Evolutionary conservation across 2,888 invertebrate species (phyloP).

Genomic region (Tenthredo scrophulariae): DNA sequence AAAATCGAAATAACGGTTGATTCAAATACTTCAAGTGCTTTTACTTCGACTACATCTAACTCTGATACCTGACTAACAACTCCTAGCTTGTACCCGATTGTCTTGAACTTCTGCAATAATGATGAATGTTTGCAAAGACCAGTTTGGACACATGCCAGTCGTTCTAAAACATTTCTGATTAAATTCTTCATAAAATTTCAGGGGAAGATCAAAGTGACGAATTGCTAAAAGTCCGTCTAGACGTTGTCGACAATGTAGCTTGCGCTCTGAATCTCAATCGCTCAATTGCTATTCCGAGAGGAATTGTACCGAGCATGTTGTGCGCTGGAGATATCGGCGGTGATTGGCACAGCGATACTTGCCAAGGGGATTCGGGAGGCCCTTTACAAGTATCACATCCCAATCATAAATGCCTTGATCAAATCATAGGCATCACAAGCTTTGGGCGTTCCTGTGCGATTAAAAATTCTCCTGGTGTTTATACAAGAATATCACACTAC

Average conservation of each 20-base stretch:
- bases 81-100: no score
- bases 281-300: slow-evolving; percentile 64
- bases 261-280: slow-evolving; percentile 70
- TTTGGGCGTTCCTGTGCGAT: slow-evolving; percentile 60
- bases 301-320: slow-evolving; percentile 76
- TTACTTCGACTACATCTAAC: no score
- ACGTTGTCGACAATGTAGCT: slow-evolving; percentile 71
- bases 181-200: slow-evolving; percentile 49
- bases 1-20: no score
- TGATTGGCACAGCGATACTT: slow-evolving; percentile 71
- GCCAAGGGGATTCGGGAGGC: slow-evolving; percentile 88
- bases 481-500: slow-evolving; percentile 61
- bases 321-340: slow-evolving; percentile 78
- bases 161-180: not conserved
- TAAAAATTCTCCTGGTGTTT: slow-evolving; percentile 60
- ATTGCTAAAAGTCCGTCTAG: slow-evolving; percentile 77
- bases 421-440: slow-evolving; percentile 62
- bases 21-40: no score
- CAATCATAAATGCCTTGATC: slow-evolving; percentile 56
- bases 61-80: no score
- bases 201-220: slow-evolving; percentile 72
- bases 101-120: no score
- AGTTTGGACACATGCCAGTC: no score
- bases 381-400: slow-evolving; percentile 79
- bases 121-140: no score